Conservation (phyloP, 2,113 vertebrate species). For the Ceyx melanurus region DNA sequence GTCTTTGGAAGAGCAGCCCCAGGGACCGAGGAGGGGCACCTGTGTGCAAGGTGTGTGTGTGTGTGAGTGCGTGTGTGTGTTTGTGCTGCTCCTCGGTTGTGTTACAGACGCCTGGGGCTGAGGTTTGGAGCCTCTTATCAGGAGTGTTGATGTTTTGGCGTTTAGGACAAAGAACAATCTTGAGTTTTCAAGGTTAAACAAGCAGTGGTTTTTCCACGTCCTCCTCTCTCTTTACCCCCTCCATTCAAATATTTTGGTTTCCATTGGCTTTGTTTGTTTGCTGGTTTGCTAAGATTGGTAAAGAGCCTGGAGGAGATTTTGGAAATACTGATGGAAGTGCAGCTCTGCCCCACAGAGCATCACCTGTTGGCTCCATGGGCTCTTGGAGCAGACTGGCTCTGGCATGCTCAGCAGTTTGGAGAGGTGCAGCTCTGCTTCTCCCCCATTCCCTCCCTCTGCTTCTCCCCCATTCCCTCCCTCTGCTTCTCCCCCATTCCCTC, state of each 20-base stretch:
- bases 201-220: not conserved
- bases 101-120: not conserved
- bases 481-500: rapidly evolving
- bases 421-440: not conserved
- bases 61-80: not conserved
- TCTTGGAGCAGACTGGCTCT: not conserved
- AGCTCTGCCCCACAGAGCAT: not conserved
- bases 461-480: not conserved
- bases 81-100: not conserved
- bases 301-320: not conserved
- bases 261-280: not conserved
- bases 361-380: not conserved
- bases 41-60: not conserved
- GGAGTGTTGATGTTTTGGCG: not conserved
- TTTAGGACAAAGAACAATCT: not conserved
- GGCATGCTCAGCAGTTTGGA: not conserved
- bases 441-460: rapidly evolving
- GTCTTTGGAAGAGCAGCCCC: not conserved
- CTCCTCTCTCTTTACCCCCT: not conserved
- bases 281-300: not conserved
- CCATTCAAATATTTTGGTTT: not conserved
- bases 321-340: not conserved
- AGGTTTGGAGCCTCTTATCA: not conserved
- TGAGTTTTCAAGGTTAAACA: conserved; percentile 5
- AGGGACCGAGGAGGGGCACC: not conserved